These are phyloP conservation scores for Urocynchramus pylzowi DNA, from an alignment of 2,113 vertebrate genomes.

Conservation along the genomic window DNA sequence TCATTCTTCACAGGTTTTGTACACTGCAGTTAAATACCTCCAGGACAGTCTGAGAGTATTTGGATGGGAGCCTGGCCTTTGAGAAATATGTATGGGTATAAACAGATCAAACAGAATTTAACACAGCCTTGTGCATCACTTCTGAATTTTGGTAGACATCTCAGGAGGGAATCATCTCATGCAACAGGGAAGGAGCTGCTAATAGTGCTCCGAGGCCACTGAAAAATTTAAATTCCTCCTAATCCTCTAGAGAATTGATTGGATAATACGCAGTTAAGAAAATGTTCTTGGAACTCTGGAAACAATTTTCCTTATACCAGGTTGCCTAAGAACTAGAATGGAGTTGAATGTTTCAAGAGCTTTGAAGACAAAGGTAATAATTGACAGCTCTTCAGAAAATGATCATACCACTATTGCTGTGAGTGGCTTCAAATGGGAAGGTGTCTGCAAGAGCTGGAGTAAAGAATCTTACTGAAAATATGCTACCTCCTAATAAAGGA, in stretches of 20 bases:
- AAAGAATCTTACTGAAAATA: neutral
- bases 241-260: neutral
- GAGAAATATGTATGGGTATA: neutral
- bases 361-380: neutral
- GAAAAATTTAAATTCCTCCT: neutral
- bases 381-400: neutral
- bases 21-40: neutral
- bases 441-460: neutral
- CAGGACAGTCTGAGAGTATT: neutral
- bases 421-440: neutral
- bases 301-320: neutral
- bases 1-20: neutral
- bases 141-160: neutral
- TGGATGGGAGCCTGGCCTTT: neutral
- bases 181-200: neutral
- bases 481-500: neutral
- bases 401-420: neutral
- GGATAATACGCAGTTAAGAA: neutral
- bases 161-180: neutral
- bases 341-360: neutral
- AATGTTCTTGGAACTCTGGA: neutral
- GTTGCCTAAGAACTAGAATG: neutral
- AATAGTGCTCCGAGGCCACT: neutral
- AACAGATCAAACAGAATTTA: constrained; percentile 24
- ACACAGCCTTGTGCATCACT: neutral